Evolutionary conservation across 2,797 vertebrate genomes (phyloP), one percentile per base, ranked within the genome.

Genomic region (Mallotus villosus): DNA sequence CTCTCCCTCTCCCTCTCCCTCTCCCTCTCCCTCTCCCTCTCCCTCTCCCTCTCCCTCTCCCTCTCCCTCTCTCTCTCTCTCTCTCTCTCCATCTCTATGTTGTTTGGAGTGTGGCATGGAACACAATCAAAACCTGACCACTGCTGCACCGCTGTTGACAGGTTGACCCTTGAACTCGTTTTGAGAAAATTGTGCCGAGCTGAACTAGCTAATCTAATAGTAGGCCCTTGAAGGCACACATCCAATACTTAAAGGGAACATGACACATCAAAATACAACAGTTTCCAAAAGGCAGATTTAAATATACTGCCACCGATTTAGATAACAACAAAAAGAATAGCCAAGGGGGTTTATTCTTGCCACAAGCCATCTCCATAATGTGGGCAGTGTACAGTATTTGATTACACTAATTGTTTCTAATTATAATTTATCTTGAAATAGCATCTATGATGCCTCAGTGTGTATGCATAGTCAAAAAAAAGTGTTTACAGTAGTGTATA

Each of bases 1-100:
- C 55, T 66, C 73, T 72, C 11, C n/a, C 55, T 5, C 64, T 55
- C 29, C 16, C 25, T 27, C 25, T 27, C 25, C 3, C 24, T 51
- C 53, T 55, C 53, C n/a, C 67, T 5, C 66, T 77, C 37, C 57
- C 61, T 70, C 49, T 71, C 58, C 59, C n/a, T 65, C 4, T 64
- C 63, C 70, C 51, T 68, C 41, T 67, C 24, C 8, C 29, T 53
- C 49, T 53, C 49, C 19, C 55, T 66, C 73, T 72, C 11, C n/a
- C 55, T 5, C 64, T 55, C 29, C 16, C 8, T 76, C 67, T 60
- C 5, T 70, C 67, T 63, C 60, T 71, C 68, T 27, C 21, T 17
- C 67, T 70, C 59, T 46, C 61, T 62, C 27, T 32, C 34, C 19
- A 4, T 53, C 51, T n/a, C 51, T 19, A 46, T 46, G 51, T 53